Conservation (phyloP, 30 jellyfish, hydroid and myxozoan species). For the Chrysaora quinquecirrha region DNA sequence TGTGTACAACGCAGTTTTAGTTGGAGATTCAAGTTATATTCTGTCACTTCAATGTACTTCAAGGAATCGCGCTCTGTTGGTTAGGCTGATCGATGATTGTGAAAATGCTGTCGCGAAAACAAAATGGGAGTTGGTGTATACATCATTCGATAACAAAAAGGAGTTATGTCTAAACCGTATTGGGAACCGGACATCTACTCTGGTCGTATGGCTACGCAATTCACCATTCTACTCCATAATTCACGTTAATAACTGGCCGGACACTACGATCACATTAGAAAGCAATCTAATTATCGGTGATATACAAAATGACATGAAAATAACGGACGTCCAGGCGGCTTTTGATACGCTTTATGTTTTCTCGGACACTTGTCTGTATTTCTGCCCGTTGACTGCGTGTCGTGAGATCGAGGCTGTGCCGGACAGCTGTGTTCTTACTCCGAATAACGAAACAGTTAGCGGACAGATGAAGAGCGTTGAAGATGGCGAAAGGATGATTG, state of each 20-base stretch:
- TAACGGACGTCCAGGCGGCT: slow-evolving; percentile 89
- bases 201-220: slow-evolving; percentile 87
- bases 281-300: slow-evolving; percentile 95
- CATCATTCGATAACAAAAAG: slow-evolving; percentile 85
- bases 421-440: slow-evolving; percentile 94
- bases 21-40: slow-evolving; percentile 67
- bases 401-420: slow-evolving; percentile 90
- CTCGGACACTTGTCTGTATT: slow-evolving; percentile 92
- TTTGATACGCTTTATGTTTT: slow-evolving; percentile 82
- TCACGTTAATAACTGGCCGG: slow-evolving; percentile 88
- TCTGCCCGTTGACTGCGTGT: slow-evolving; percentile 84
- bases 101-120: slow-evolving; percentile 31
- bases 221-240: slow-evolving; percentile 88
- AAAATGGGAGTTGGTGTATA: slow-evolving; percentile 86
- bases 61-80: slow-evolving; percentile 81
- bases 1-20: slow-evolving; percentile 68
- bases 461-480: slow-evolving; percentile 81
- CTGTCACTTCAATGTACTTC: slow-evolving; percentile 81
- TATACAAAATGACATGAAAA: slow-evolving; percentile 78
- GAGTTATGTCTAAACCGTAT: slow-evolving; percentile 75
- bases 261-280: slow-evolving; percentile 70
- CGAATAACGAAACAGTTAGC: slow-evolving; percentile 91
- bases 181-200: slow-evolving; percentile 83
- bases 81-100: slow-evolving; percentile 71
- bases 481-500: slow-evolving; percentile 89